Evolutionary conservation across 2,113 vertebrate genomes (phyloP).

Genomic region (Agelaius tricolor): DNA sequence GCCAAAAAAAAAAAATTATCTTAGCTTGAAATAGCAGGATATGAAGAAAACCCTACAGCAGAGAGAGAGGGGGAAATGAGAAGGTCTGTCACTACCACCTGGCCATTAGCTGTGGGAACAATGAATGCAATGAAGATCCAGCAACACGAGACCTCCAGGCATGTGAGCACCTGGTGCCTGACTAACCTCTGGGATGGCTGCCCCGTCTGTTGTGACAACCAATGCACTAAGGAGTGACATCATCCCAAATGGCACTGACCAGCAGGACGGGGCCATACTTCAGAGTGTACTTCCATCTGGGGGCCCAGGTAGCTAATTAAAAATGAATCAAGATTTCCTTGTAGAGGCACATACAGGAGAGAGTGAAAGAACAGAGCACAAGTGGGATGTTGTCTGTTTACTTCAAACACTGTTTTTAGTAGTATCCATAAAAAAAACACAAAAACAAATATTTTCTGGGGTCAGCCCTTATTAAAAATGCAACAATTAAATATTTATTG

Average conservation of each 20-base stretch:
- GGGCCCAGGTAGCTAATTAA: background rate
- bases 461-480: conserved; percentile 18
- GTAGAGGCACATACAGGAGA: background rate
- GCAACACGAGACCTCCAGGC: background rate
- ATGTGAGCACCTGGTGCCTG: conserved; percentile 34
- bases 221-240: background rate
- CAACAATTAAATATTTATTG: conserved; percentile 25
- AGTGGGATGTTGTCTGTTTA: background rate
- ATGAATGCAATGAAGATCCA: background rate
- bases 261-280: background rate
- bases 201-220: background rate
- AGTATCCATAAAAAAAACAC: background rate
- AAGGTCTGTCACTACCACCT: conserved; percentile 48
- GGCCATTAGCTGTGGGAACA: background rate
- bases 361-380: background rate
- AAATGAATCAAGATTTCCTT: background rate
- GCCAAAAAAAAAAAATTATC: background rate
- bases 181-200: background rate
- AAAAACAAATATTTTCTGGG: background rate
- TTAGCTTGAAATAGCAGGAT: conserved; percentile 4
- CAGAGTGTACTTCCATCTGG: background rate
- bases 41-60: conserved; percentile 16
- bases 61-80: background rate
- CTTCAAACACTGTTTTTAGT: background rate
- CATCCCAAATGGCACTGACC: conserved; percentile 37